Percentiles rank a stretch among this genome's conserved stretches.
Evolutionary conservation across 2,888 invertebrate genomes (phyloP).

Genomic region (Rutpela maculata): DNA sequence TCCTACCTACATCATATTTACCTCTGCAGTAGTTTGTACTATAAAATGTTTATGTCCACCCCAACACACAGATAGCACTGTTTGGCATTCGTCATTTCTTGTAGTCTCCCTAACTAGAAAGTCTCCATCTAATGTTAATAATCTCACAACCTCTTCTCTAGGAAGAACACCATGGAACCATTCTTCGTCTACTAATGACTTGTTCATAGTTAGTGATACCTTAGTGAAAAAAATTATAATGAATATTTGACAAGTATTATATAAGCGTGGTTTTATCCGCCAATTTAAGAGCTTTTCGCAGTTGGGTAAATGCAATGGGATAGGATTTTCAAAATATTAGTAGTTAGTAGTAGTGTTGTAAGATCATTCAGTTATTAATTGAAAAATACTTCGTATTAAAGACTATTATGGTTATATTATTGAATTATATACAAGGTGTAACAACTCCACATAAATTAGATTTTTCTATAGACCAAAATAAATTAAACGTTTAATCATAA

Average conservation of each 20-base stretch:
- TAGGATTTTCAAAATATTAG: background rate
- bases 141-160: slow-evolving; percentile 94
- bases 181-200: slow-evolving; percentile 91
- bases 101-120: slow-evolving; percentile 95
- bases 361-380: too few relatives aligned
- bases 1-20: slow-evolving; percentile 69
- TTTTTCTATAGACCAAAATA: too few relatives aligned
- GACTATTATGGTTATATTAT: too few relatives aligned
- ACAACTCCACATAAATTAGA: too few relatives aligned
- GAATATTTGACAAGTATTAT: background rate
- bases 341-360: background rate
- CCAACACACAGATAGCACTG: slow-evolving; percentile 96
- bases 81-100: slow-evolving; percentile 92
- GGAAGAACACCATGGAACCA: slow-evolving; percentile 99
- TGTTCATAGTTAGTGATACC: slow-evolving; percentile 72
- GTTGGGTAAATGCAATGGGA: background rate
- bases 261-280: background rate
- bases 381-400: too few relatives aligned
- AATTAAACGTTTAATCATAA: too few relatives aligned
- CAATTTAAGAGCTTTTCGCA: background rate
- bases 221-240: slow-evolving; percentile 47
- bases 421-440: too few relatives aligned
- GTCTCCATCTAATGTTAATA: slow-evolving; percentile 94
- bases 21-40: slow-evolving; percentile 95
- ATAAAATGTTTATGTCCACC: slow-evolving; percentile 98